Evolutionary conservation across 2,113 vertebrate genomes (phyloP).

Genomic region (Cyphomyrus discorhynchus): DNA sequence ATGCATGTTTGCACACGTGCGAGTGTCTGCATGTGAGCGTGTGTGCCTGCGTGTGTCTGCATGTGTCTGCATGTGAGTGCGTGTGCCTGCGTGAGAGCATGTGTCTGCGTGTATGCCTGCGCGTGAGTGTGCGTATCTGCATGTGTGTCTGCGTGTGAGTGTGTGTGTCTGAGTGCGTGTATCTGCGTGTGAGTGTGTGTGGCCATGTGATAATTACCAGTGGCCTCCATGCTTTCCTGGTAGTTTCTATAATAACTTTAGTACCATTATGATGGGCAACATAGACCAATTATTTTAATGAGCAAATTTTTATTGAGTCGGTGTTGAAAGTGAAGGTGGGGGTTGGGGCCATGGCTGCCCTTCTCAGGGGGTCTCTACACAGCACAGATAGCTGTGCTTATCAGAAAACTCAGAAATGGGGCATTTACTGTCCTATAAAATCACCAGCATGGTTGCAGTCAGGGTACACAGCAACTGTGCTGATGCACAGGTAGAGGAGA

Average conservation of each 20-base stretch:
- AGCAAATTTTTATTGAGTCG: not conserved
- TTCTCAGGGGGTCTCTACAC: not conserved
- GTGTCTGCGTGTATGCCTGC: no score
- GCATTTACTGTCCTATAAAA: not conserved
- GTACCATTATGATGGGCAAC: not conserved
- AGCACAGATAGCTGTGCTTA: not conserved
- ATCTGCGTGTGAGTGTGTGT: not conserved
- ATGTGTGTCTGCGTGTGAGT: not conserved
- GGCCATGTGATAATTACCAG: not conserved
- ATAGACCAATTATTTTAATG: slow-evolving; percentile 11
- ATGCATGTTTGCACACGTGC: not conserved
- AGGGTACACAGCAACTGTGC: not conserved
- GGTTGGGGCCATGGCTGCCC: not conserved
- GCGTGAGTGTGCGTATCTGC: no score
- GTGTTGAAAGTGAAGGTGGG: not conserved
- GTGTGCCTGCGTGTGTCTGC: no score
- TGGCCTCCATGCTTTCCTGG: not conserved
- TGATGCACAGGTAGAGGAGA: not conserved
- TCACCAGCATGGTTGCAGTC: not conserved
- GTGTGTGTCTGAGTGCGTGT: not conserved
- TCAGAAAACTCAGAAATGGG: not conserved
- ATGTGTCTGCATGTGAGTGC: no score
- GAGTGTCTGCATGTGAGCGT: not conserved
- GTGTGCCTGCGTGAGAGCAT: no score
- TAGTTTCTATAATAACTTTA: not conserved